phyloP scores from a whole-genome alignment of 2,888 invertebrate genomes.

The Spicauda simplicius region DNA sequence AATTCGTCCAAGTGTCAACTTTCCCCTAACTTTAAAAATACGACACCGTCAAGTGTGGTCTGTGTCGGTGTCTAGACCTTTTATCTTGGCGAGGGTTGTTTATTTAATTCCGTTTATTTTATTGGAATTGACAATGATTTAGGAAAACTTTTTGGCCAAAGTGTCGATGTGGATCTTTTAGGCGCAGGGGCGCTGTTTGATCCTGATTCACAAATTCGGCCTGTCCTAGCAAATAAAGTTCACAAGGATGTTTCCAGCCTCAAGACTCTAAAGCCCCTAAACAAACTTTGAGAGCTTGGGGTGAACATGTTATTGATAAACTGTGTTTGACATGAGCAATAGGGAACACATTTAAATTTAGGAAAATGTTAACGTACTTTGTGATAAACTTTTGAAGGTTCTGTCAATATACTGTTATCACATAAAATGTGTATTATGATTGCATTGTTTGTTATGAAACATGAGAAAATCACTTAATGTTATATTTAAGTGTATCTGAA shows the following conservation, averaged over 20 bases:
- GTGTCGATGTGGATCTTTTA: conserved; percentile 55
- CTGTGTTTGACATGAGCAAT: conserved; percentile 37
- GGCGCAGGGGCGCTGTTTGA: conserved; percentile 62
- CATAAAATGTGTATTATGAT: not conserved
- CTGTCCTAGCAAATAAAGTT: conserved; percentile 68
- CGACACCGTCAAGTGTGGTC: conserved; percentile 81
- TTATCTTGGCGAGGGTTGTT: conserved; percentile 76
- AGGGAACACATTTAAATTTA: conserved; percentile 18
- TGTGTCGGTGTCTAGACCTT: conserved; percentile 76
- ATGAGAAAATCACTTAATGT: no score
- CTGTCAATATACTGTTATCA: not conserved
- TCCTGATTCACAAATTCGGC: conserved; percentile 79
- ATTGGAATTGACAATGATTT: conserved; percentile 82
- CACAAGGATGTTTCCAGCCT: conserved; percentile 54
- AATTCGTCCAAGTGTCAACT: conserved; percentile 83
- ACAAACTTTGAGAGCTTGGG: conserved; percentile 63
- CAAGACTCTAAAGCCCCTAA: conserved; percentile 47
- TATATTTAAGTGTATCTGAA: no score
- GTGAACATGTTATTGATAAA: conserved; percentile 49
- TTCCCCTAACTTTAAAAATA: conserved; percentile 81
- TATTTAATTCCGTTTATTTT: conserved; percentile 82
- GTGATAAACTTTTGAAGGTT: no score
- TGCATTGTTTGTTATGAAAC: not conserved
- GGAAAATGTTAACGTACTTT: not conserved
- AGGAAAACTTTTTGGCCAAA: conserved; percentile 63